Conservation (phyloP, 2,113 vertebrate genomes). For the Microtus montanus region DNA sequence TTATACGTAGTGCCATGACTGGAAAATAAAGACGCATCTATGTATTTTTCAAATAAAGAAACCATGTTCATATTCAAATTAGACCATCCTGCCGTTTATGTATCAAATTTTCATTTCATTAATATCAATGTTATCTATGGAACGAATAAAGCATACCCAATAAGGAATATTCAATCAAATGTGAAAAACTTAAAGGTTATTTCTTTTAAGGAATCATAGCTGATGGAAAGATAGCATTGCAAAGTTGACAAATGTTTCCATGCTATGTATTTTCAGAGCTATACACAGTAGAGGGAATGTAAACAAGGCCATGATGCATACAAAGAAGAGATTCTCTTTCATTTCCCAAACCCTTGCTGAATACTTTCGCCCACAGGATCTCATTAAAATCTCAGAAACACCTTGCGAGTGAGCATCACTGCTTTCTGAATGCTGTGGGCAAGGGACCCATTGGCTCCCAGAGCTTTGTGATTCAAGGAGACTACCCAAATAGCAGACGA, state of each 20-base stretch:
- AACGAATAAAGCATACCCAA: background rate
- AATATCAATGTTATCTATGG: background rate
- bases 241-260: background rate
- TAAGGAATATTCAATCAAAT: background rate
- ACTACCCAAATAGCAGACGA: background rate
- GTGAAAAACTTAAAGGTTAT: background rate
- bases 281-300: background rate
- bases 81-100: background rate
- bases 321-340: background rate
- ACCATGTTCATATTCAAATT: background rate
- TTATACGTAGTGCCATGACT: background rate
- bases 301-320: background rate
- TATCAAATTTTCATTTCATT: background rate
- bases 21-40: background rate
- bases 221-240: background rate
- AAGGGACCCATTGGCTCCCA: background rate
- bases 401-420: background rate
- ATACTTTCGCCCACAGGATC: background rate
- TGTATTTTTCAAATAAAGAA: constrained; percentile 23
- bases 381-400: background rate
- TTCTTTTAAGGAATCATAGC: background rate
- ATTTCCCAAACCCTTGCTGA: background rate
- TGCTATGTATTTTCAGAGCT: background rate
- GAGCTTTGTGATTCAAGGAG: background rate
- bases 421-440: background rate